phyloP scores from a whole-genome alignment of 2,797 vertebrate species.

The Perodicticus potto region DNA sequence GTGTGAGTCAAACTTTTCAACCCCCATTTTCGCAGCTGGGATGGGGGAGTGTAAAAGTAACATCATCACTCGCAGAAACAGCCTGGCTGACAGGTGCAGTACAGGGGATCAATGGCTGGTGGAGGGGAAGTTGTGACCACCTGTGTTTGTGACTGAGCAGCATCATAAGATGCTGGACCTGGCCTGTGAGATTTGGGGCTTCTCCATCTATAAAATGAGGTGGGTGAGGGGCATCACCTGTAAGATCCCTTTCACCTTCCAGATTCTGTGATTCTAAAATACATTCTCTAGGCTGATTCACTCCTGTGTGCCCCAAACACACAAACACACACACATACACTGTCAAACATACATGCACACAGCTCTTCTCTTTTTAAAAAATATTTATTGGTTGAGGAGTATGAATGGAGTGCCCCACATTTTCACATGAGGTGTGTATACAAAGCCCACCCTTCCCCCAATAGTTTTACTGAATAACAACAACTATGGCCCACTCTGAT shows the following conservation, averaged over 20 bases:
- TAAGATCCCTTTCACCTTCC: background rate
- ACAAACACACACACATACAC: background rate
- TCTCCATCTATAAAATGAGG: background rate
- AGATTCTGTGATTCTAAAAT: conserved; percentile 34
- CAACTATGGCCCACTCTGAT: background rate
- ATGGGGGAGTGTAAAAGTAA: conserved; percentile 78
- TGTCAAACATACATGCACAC: too few species aligned
- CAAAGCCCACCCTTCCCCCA: background rate
- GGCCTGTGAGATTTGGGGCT: background rate
- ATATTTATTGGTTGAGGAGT: background rate
- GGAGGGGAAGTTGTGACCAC: background rate
- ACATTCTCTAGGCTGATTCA: background rate
- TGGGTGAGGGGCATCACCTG: background rate
- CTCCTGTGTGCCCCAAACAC: background rate
- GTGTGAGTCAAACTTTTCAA: conserved; percentile 88
- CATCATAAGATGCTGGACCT: background rate
- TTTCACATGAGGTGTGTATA: background rate
- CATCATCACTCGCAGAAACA: conserved; percentile 73
- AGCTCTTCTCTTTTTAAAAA: background rate
- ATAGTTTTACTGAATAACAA: conserved; percentile 3
- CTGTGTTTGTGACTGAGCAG: background rate
- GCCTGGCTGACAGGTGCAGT: conserved; percentile 51
- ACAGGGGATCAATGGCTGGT: background rate
- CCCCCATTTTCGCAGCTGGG: conserved; percentile 86
- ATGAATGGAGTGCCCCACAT: background rate